Evolutionary conservation across 2,797 vertebrate genomes (phyloP).

Genomic region (Scolopax bukidnonensis): DNA sequence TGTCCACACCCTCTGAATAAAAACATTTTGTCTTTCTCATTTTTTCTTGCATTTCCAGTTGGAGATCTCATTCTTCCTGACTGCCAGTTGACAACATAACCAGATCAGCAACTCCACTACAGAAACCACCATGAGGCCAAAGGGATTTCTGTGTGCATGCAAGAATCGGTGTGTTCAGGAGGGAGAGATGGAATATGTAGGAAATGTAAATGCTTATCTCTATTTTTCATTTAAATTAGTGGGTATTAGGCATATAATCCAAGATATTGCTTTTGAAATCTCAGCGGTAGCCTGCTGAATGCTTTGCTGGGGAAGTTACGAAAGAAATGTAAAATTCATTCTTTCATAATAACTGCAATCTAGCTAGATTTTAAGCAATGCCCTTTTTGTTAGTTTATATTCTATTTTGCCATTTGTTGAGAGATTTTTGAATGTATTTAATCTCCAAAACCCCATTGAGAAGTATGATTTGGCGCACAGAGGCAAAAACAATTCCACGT

Average conservation of each 20-base stretch:
- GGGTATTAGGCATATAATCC: slow-evolving; percentile 27
- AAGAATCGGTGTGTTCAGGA: neutral
- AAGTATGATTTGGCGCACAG: neutral
- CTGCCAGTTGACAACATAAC: neutral
- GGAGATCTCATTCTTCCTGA: neutral
- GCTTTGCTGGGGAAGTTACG: slow-evolving; percentile 36
- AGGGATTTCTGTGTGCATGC: neutral
- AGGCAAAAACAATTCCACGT: neutral
- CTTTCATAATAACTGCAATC: slow-evolving; percentile 51
- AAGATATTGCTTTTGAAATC: slow-evolving; percentile 36
- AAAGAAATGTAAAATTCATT: slow-evolving; percentile 54
- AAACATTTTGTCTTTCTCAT: neutral
- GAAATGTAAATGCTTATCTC: slow-evolving; percentile 12
- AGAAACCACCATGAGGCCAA: fast-evolving
- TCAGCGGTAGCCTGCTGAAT: slow-evolving; percentile 32
- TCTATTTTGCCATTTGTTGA: slow-evolving; percentile 50
- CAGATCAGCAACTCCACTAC: neutral
- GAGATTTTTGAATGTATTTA: neutral
- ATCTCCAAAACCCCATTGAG: slow-evolving; percentile 37
- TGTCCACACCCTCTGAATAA: neutral
- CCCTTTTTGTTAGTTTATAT: slow-evolving; percentile 37
- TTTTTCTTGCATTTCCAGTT: neutral
- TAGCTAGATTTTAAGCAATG: slow-evolving; percentile 29
- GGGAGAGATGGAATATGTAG: neutral
- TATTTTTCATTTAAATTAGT: slow-evolving; percentile 48